Base-by-base conservation (phyloP, 2,797 vertebrate genomes). In the Poeciliopsis turneri region DNA sequence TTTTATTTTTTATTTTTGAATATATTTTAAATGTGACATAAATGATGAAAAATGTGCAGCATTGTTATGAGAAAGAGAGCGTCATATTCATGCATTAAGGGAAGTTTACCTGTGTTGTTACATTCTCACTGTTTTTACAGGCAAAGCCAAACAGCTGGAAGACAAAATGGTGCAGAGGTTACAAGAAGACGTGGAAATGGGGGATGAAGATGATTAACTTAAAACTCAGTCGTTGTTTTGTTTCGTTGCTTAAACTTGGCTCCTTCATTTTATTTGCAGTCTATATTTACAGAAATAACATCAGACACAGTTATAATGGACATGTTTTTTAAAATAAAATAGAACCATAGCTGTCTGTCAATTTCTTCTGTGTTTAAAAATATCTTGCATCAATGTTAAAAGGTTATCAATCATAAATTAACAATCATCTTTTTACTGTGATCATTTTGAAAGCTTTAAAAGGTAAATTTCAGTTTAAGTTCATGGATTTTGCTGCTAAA, bases 91-190 rank as follows among this genome's bases (percentile, higher is more conserved):
- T 4, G 13, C 5, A 6, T 18, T 2, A 39, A 51, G 28, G 16
- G 20, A 23, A 16, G 0, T 73, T n/a, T 13, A 15, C 12, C 5
- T 41, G 6, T 43, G 15, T 43, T 16, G 16, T 81, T 61, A 61
- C 2, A 61, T 71, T 0, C 53, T 79, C 2, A 77, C 4, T 39
- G 3, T 75, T n/a, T 75, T 81, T 61, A 55, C 88, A 99, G 98
- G 96, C 87, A 97, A 96, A 93, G 93, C 96, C 90, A 98, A 97
- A 88, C 89, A 95, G 51, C 78, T 99, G 96, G 98, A 99, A 91
- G 97, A 97, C 55, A 99, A 97, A 95, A 98, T 99, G 98, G 97
- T 99, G 53, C 97, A 98, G 90, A 96, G 96, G 80, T 88, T 99
- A 79, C 97, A 97, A 86, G 95, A 98, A 79, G 97, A 99, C 23